These are phyloP conservation scores for Calyptommatus sinebrachiatus DNA, from an alignment of 2,113 vertebrate species.

Conservation along the genomic window DNA sequence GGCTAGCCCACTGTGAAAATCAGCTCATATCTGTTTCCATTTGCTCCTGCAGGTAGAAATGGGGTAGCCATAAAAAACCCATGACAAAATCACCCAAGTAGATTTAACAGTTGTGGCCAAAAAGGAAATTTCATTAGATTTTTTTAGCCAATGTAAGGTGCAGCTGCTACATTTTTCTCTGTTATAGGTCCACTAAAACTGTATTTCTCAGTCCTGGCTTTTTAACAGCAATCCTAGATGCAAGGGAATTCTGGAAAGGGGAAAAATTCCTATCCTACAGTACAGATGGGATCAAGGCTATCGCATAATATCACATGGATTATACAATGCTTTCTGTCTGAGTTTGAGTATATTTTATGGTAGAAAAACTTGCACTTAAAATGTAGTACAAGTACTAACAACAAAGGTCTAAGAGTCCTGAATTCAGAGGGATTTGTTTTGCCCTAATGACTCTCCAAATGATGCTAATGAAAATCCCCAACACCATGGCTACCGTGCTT, in stretches of 20 bases:
- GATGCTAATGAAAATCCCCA: constrained; percentile 66
- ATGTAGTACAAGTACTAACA: constrained; percentile 50
- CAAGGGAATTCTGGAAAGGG: neutral
- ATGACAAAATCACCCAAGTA: no score
- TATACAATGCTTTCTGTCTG: neutral
- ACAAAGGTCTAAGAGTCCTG: constrained; percentile 59
- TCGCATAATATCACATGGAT: neutral
- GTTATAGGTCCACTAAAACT: no score
- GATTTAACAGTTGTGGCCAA: no score
- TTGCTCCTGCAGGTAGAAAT: neutral
- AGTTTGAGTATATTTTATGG: neutral
- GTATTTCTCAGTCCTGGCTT: no score
- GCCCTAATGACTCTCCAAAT: constrained; percentile 61
- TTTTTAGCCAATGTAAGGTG: no score
- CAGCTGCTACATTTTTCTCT: no score
- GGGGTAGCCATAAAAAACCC: no score
- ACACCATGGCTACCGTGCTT: constrained; percentile 57
- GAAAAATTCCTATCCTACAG: neutral
- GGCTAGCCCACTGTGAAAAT: no score
- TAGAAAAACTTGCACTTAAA: constrained; percentile 48
- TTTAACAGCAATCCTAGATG: no score
- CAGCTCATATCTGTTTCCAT: neutral
- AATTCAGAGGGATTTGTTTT: constrained; percentile 62
- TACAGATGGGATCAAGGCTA: neutral
- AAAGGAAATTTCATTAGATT: no score